phyloP scores from a whole-genome alignment of 2,797 vertebrate genomes.

The Pipistrellus pipistrellus region DNA sequence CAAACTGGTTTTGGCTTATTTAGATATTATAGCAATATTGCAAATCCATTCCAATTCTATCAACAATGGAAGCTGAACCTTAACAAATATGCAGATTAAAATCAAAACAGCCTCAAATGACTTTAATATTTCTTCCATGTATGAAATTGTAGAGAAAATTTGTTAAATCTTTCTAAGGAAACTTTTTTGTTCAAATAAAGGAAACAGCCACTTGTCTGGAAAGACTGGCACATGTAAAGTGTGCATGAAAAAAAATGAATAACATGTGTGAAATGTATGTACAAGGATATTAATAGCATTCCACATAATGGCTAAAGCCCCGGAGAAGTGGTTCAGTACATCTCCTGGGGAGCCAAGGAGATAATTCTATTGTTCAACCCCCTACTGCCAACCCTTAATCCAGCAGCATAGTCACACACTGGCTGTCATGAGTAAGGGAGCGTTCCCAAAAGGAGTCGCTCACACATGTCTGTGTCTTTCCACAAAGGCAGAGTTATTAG shows the following conservation, averaged over 20 bases:
- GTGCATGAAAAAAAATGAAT: not conserved
- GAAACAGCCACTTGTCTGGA: not conserved
- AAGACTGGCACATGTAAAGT: not conserved
- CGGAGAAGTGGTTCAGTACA: not conserved
- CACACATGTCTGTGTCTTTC: not conserved
- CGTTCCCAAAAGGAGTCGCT: not conserved
- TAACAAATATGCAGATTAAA: conserved; percentile 23
- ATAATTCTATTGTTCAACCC: not conserved
- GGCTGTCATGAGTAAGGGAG: not conserved
- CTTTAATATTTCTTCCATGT: not conserved
- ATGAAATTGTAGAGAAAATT: not conserved
- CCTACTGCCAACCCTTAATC: not conserved
- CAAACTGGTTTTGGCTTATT: not conserved
- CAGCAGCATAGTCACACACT: not conserved
- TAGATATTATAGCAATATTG: not conserved
- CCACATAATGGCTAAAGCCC: not conserved
- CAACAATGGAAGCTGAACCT: not conserved
- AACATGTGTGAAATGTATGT: not conserved
- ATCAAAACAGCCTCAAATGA: conserved; percentile 5
- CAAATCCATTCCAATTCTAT: conserved; percentile 12
- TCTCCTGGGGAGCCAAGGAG: not conserved
- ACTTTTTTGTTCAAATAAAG: conserved; percentile 31
- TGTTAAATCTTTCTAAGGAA: not conserved
- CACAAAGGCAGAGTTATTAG: not conserved
- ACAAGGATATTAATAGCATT: not conserved